Percentiles rank a stretch among this genome's conserved stretches.
phyloP scores from a whole-genome alignment of 2,888 invertebrate species.

The Anthrax anthrax region DNA sequence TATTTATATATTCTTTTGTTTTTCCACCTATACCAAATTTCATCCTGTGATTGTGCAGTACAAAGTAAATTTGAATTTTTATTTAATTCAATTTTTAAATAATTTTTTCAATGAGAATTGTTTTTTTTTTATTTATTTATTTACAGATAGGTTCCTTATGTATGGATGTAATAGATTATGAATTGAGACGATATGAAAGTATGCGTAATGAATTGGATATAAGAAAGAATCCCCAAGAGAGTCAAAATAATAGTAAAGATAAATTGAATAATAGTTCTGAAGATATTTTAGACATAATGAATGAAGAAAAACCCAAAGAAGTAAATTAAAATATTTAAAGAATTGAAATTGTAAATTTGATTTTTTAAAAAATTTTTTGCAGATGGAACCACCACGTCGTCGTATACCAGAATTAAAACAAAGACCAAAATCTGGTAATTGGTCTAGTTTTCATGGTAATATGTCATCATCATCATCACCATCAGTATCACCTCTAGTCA shows the following conservation, averaged over 20 bases:
- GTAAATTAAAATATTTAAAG: too few relatives aligned
- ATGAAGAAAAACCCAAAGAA: conserved; percentile 35
- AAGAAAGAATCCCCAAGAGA: conserved; percentile 32
- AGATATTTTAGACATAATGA: conserved; percentile 34
- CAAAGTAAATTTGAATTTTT: conserved; percentile 45
- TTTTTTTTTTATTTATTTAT: conserved; percentile 1
- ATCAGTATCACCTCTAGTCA: conserved; percentile 36
- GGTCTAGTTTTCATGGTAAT: conserved; percentile 37
- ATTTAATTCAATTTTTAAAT: not conserved
- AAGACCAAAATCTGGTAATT: conserved; percentile 63
- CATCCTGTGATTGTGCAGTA: conserved; percentile 90
- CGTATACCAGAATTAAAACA: conserved; percentile 59
- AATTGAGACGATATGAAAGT: conserved; percentile 81
- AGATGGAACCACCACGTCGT: conserved; percentile 49
- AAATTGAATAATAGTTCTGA: conserved; percentile 29
- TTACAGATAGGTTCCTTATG: conserved; percentile 81
- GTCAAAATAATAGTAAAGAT: conserved; percentile 25
- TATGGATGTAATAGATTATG: conserved; percentile 92
- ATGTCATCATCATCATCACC: conserved; percentile 20
- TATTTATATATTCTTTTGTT: conserved; percentile 92
- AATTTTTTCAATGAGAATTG: not conserved
- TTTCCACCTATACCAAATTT: conserved; percentile 90
- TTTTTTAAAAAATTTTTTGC: too few relatives aligned
- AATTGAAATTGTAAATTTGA: too few relatives aligned
- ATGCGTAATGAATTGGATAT: conserved; percentile 68